phyloP scores from a whole-genome alignment of 1,140 invertebrate genomes.

The Episyrphus balteatus region DNA sequence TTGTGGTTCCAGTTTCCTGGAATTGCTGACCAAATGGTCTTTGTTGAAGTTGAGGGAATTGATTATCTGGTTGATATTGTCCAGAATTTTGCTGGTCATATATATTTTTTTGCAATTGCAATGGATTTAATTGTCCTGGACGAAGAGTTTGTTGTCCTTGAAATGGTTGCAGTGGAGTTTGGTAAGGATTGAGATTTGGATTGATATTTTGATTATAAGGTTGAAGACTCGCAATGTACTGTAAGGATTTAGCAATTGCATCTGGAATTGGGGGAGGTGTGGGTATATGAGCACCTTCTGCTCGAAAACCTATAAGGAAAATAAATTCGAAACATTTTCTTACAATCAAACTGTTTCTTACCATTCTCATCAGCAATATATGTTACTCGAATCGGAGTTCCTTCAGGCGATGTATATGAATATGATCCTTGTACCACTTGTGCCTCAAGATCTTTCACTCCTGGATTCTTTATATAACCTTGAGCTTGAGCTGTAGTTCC shows the following conservation, averaged over 20 bases:
- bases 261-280: constrained; percentile 51
- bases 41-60: constrained; percentile 14
- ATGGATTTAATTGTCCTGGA: constrained; percentile 11
- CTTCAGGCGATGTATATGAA: constrained; percentile 47
- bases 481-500: constrained; percentile 49
- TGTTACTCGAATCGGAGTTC: constrained; percentile 40
- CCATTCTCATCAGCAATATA: constrained; percentile 49
- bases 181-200: constrained; percentile 32
- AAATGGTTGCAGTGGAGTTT: constrained; percentile 25
- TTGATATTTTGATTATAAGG: constrained; percentile 33
- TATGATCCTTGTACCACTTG: constrained; percentile 42
- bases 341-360: neutral
- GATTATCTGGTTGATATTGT: constrained; percentile 26
- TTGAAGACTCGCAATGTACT: constrained; percentile 40
- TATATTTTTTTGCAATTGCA: constrained; percentile 15
- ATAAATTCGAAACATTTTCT: constrained; percentile 1
- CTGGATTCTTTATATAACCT: constrained; percentile 45
- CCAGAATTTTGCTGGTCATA: constrained; percentile 21
- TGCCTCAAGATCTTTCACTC: constrained; percentile 40
- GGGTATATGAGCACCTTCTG: constrained; percentile 46
- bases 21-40: constrained; percentile 10
- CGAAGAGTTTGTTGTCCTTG: constrained; percentile 15
- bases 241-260: constrained; percentile 48
- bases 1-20: constrained; percentile 6
- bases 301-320: constrained; percentile 32